Percentiles rank a stretch among this genome's conserved stretches.
Conservation (phyloP, 1,140 invertebrate species). For the Vanessa atalanta region DNA sequence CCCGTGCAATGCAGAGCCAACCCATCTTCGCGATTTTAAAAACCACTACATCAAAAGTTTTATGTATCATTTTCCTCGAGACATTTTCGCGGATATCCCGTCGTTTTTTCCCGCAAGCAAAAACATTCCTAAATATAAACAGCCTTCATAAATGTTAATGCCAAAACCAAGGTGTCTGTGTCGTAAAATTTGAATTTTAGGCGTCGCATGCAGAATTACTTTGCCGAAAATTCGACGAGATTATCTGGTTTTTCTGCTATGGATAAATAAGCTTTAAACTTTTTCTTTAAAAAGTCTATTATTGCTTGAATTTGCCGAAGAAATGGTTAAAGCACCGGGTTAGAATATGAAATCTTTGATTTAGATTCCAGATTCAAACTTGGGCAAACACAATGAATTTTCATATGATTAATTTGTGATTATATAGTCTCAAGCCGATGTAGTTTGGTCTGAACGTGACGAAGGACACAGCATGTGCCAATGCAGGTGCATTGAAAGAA, state of each 20-base stretch:
- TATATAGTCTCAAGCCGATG: too few relatives aligned
- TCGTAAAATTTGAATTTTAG: constrained; percentile 31
- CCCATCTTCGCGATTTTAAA: neutral
- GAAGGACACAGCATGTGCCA: too few relatives aligned
- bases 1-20: too few relatives aligned
- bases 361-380: too few relatives aligned
- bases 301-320: neutral
- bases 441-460: too few relatives aligned
- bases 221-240: constrained; percentile 9
- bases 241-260: constrained; percentile 13
- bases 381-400: too few relatives aligned
- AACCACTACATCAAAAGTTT: neutral
- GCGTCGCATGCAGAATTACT: constrained; percentile 23
- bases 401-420: too few relatives aligned
- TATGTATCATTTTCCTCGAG: neutral
- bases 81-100: neutral
- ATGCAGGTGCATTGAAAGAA: too few relatives aligned
- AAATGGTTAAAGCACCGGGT: too few relatives aligned
- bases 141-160: constrained; percentile 26
- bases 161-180: constrained; percentile 18
- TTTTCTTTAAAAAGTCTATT: constrained; percentile 4
- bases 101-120: constrained; percentile 15
- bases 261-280: constrained; percentile 15
- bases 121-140: constrained; percentile 26
- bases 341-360: too few relatives aligned